Conservation (phyloP, 2,797 vertebrate species). For the Enteromius anoplus region DNA sequence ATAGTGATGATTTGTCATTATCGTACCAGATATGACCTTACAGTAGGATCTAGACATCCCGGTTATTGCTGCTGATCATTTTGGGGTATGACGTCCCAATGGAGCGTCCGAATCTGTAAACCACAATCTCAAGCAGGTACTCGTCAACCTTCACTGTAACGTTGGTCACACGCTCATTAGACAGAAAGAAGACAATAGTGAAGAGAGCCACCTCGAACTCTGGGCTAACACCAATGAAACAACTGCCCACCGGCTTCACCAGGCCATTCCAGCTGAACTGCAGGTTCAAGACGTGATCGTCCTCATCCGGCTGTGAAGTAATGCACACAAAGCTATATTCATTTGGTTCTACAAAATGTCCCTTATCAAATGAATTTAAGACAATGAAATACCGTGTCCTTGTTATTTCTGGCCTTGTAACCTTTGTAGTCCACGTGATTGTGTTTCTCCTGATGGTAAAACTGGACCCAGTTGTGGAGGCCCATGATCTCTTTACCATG, state of each 20-base stretch:
- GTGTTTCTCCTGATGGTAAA: constrained; percentile 84
- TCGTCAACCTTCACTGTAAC: constrained; percentile 77
- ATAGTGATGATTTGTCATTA: background rate
- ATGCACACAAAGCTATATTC: background rate
- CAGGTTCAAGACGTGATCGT: constrained; percentile 84
- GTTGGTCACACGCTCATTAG: constrained; percentile 71
- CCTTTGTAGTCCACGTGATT: constrained; percentile 81
- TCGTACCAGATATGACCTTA: background rate
- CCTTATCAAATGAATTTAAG: background rate
- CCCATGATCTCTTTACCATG: constrained; percentile 77
- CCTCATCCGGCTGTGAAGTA: constrained; percentile 76
- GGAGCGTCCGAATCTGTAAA: constrained; percentile 73
- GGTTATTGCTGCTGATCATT: constrained; percentile 78
- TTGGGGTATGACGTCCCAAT: constrained; percentile 85
- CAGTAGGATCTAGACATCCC: constrained; percentile 62
- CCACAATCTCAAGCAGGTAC: constrained; percentile 78
- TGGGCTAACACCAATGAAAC: constrained; percentile 81
- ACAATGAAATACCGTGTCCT: constrained; percentile 73
- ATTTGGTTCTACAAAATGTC: background rate
- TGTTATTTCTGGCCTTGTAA: constrained; percentile 76
- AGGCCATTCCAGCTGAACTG: constrained; percentile 85
- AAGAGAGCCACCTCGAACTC: constrained; percentile 86
- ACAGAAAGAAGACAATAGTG: constrained; percentile 81
- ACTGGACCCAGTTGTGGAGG: constrained; percentile 88
- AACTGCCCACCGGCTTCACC: constrained; percentile 79